Conservation (phyloP, 1,140 invertebrate species). For the Magallana angulata region DNA sequence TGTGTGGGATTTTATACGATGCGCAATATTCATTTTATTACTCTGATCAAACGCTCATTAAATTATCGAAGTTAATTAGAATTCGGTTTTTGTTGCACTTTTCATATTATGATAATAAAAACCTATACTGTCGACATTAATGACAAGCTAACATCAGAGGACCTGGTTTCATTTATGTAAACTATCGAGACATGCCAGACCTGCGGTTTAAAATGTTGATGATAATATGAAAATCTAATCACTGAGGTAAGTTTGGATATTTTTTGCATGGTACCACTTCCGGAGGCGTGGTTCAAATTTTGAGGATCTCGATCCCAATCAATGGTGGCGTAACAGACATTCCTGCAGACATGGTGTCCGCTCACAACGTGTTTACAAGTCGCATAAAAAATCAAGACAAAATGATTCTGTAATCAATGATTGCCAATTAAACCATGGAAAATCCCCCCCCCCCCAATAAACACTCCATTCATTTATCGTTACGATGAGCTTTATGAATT, state of each 20-base stretch:
- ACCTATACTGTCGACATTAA: not conserved
- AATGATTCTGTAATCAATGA: not conserved
- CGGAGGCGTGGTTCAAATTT: conserved; percentile 10
- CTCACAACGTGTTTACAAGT: conserved; percentile 7
- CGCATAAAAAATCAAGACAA: conserved; percentile 17
- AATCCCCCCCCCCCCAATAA: not conserved
- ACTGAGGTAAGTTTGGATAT: not conserved
- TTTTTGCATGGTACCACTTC: conserved; percentile 26
- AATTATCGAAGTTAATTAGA: not conserved
- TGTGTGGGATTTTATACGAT: not conserved
- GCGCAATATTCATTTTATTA: not conserved
- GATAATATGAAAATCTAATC: conserved; percentile 22
- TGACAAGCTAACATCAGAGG: conserved; percentile 16
- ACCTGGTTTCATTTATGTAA: not conserved
- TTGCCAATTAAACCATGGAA: not conserved
- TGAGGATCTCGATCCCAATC: not conserved
- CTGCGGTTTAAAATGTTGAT: conserved; percentile 19
- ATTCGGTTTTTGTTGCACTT: conserved; percentile 10
- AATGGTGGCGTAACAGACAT: not conserved
- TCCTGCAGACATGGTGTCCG: not conserved
- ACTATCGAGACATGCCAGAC: conserved; percentile 9
- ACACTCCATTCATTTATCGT: not conserved
- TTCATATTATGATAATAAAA: conserved; percentile 27
- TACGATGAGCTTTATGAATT: not conserved
- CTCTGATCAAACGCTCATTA: not conserved